These are phyloP conservation scores for Hemicentrotus pulcherrimus DNA, from an alignment of 35 echinoderm and acorn worm species.

Conservation along the genomic window DNA sequence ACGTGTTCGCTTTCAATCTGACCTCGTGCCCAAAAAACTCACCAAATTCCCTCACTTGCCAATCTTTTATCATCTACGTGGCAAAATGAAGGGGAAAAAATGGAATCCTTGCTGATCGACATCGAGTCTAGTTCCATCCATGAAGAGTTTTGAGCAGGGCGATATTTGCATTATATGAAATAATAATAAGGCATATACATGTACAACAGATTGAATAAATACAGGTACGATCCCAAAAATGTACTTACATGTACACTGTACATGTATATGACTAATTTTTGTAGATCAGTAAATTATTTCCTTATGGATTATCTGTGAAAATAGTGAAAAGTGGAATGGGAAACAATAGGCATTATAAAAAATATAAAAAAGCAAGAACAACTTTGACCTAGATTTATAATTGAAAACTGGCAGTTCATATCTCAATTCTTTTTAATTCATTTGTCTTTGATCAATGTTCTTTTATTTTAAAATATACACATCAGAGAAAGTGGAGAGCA, in stretches of 20 bases:
- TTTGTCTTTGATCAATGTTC: too few relatives aligned
- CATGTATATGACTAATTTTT: too few relatives aligned
- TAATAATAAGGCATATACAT: too few relatives aligned
- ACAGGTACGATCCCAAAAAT: too few relatives aligned
- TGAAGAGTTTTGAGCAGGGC: neutral
- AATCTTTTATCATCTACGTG: neutral
- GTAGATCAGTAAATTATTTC: too few relatives aligned
- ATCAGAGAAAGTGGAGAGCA: too few relatives aligned
- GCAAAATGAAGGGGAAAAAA: neutral
- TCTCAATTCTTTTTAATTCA: too few relatives aligned
- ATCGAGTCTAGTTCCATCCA: neutral
- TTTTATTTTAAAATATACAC: too few relatives aligned
- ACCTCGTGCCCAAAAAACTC: conserved; percentile 33
- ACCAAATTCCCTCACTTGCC: neutral
- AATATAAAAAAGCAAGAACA: too few relatives aligned
- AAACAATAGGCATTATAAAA: neutral
- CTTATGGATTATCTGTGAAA: neutral
- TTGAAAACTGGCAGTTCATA: too few relatives aligned
- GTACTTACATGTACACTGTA: neutral
- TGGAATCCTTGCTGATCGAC: neutral
- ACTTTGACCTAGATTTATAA: too few relatives aligned
- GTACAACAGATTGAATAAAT: neutral
- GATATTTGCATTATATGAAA: neutral
- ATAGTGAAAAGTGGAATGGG: neutral
- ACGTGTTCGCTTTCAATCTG: neutral